A percentile compares a stretch with the other conserved stretches of the same genome.
These are phyloP conservation scores for Orestias chungarensis DNA, from an alignment of 2,797 vertebrate genomes.

Conservation along the genomic window DNA sequence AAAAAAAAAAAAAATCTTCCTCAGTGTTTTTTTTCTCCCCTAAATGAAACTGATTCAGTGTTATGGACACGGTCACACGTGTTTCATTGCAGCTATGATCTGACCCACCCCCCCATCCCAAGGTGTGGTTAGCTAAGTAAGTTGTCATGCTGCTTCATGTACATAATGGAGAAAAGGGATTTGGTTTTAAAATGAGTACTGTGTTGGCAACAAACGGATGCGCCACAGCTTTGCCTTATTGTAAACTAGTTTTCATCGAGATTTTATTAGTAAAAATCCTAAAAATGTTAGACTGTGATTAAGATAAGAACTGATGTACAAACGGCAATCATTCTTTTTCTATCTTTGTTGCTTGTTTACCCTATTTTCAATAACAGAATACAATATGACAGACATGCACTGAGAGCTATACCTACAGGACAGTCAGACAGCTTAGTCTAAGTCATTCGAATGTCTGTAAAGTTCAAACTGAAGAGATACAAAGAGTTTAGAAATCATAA, in stretches of 20 bases:
- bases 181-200: conserved; percentile 54
- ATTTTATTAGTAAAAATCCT: conserved; percentile 34
- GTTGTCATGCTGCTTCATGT: conserved; percentile 52
- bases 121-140: conserved; percentile 47
- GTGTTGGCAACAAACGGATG: conserved; percentile 53
- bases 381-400: too few species aligned
- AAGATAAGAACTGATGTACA: conserved; percentile 21
- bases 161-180: conserved; percentile 52
- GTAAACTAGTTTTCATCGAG: conserved; percentile 50
- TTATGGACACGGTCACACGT: conserved; percentile 32
- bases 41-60: conserved; percentile 38
- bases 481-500: not conserved
- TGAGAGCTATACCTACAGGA: conserved; percentile 25
- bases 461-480: conserved; percentile 14
- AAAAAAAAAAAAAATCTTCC: conserved; percentile 25
- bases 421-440: conserved; percentile 57
- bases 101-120: conserved; percentile 19
- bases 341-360: not conserved
- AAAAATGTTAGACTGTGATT: not conserved
- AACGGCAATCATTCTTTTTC: conserved; percentile 7
- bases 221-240: conserved; percentile 57
- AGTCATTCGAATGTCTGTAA: conserved; percentile 26
- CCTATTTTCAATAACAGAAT: not conserved
- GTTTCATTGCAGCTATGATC: conserved; percentile 36
- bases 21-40: not conserved